phyloP scores from a whole-genome alignment of 2,888 invertebrate genomes.

The Noctuana brunneofusca region DNA sequence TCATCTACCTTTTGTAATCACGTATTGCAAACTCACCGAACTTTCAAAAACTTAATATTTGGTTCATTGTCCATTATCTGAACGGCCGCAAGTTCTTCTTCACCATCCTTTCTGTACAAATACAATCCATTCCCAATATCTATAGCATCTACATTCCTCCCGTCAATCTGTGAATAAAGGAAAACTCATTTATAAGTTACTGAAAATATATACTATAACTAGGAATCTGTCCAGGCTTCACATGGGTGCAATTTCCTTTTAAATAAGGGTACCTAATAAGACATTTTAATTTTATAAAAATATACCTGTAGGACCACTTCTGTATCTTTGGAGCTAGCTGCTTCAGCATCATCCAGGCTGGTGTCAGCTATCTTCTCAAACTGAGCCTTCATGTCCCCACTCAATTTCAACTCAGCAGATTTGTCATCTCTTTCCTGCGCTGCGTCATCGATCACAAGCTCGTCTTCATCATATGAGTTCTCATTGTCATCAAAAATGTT shows the following conservation, averaged over 20 bases:
- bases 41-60: slow-evolving; percentile 77
- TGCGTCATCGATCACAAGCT: slow-evolving; percentile 78
- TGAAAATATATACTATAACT: no score
- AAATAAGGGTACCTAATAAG: no score
- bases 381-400: slow-evolving; percentile 41
- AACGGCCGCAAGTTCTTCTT: slow-evolving; percentile 73
- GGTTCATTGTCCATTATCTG: slow-evolving; percentile 71
- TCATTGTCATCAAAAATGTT: slow-evolving; percentile 79
- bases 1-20: not conserved
- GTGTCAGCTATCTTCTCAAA: slow-evolving; percentile 49
- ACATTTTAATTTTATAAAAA: no score
- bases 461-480: slow-evolving; percentile 77
- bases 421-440: slow-evolving; percentile 61
- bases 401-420: slow-evolving; percentile 49
- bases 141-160: slow-evolving; percentile 76
- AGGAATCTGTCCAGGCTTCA: no score
- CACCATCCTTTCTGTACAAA: slow-evolving; percentile 71
- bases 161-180: slow-evolving; percentile 61
- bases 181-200: no score
- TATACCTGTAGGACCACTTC: slow-evolving; percentile 63
- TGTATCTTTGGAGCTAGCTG: slow-evolving; percentile 60
- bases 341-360: slow-evolving; percentile 50
- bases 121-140: slow-evolving; percentile 77
- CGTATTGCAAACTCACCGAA: slow-evolving; percentile 63
- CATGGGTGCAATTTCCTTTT: no score